Base-by-base conservation (phyloP, 2,797 vertebrate genomes). In the Gymnocypris eckloni region DNA sequence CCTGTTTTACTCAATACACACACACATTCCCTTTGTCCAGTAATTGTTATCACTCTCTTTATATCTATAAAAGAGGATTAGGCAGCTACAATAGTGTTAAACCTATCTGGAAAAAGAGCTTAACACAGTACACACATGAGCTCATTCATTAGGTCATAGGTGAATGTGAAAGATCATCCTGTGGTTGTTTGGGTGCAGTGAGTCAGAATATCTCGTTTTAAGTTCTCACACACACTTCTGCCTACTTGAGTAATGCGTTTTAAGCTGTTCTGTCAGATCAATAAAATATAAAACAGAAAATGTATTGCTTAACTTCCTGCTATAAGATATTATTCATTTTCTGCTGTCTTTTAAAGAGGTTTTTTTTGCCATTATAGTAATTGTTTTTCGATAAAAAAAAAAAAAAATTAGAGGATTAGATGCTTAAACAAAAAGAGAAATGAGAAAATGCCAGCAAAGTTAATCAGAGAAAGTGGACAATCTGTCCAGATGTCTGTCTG, bases 391-490 rank as follows among this genome's bases (percentile, higher is more conserved):
- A 79, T 48, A 80, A 67, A 48, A 15, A 48, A 15, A 48, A 15
- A 67, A n/a, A 33, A 66, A 59, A 69, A 83, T 77, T 81, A 70
- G 84, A 83, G 45, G 80, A 83, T 86, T 45, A 81, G 33, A 84
- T 75, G 39, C 59, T 37, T 83, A 13, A 69, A 33, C 25, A 43
- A 25, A 43, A 79, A 61, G n/a, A 72, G 22, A 70, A 82, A 82
- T 33, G 37, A 41, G 16, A 22, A 66, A 84, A 48, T 71, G 37
- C 5, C 59, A 59, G 52, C 4, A 41, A 84, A 76, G 48, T 80
- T 67, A 79, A 52, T 80, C 82, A 67, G 77, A 15, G n/a, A 50
- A 83, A 37, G 37, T 2, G 16, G 33, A 76, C 64, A 78, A 45
- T 61, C 72, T 82, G 25, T 79, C 67, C 39, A 28, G 59, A 82